Evolutionary conservation across 2,797 vertebrate genomes (phyloP).

Genomic region (Parauchenoglanis punctatus): DNA sequence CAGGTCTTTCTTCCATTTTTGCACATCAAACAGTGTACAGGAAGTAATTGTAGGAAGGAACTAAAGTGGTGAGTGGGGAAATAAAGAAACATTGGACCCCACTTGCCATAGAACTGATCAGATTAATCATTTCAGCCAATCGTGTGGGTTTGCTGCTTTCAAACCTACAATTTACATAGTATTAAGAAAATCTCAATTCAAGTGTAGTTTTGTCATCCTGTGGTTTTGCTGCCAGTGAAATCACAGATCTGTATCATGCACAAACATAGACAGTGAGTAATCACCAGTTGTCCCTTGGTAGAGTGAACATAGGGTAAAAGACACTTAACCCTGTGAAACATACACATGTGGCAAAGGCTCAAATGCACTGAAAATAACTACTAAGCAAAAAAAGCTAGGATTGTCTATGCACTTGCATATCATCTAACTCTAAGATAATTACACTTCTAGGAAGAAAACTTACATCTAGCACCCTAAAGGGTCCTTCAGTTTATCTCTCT

Average conservation of each 20-base stretch:
- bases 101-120: not conserved
- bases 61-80: not conserved
- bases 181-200: not conserved
- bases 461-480: not conserved
- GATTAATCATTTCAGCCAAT: not conserved
- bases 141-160: not conserved
- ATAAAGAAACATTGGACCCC: not conserved
- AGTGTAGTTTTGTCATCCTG: not conserved
- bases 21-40: not conserved
- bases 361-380: conserved; percentile 15
- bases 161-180: not conserved
- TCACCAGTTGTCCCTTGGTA: not conserved
- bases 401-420: conserved; percentile 39
- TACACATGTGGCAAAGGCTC: not conserved
- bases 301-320: conserved; percentile 2
- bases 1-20: not conserved
- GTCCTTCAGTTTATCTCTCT: not conserved
- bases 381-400: not conserved
- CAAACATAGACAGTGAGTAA: not conserved
- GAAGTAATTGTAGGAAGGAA: not conserved
- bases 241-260: not conserved
- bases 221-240: not conserved
- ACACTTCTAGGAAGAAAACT: not conserved
- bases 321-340: not conserved
- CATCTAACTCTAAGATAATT: not conserved